Percentiles rank a stretch among this genome's conserved stretches.
Conservation (phyloP, 1,140 invertebrate genomes). For the Zaprionus capensis region DNA sequence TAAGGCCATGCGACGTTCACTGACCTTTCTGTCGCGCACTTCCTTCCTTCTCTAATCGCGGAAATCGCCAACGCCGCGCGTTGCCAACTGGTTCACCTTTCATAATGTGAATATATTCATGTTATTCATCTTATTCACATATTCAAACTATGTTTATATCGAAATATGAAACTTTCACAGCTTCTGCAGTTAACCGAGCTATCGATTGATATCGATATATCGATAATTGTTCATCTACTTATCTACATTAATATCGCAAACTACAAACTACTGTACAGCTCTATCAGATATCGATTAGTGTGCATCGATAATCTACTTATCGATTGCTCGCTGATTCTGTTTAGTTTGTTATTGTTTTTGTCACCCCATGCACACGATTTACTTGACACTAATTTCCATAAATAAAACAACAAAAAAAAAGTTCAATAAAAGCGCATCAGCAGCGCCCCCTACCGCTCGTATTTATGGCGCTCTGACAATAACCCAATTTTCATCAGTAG, state of each 20-base stretch:
- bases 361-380: constrained; percentile 74
- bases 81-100: constrained; percentile 70
- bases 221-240: constrained; percentile 2
- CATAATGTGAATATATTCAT: constrained; percentile 4
- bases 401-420: constrained; percentile 72
- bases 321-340: constrained; percentile 1
- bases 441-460: constrained; percentile 27
- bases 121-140: neutral
- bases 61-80: constrained; percentile 43
- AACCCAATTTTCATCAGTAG: constrained; percentile 78
- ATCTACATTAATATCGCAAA: too few relatives aligned
- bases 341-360: constrained; percentile 13
- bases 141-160: neutral
- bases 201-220: constrained; percentile 52
- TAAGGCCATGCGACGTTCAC: constrained; percentile 66
- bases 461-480: constrained; percentile 67
- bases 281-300: constrained; percentile 22
- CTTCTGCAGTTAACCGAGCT: neutral
- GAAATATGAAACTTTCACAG: neutral
- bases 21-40: constrained; percentile 64
- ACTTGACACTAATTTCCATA: constrained; percentile 83
- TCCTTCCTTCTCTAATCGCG: constrained; percentile 57
- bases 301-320: too few relatives aligned
- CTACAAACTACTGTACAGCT: too few relatives aligned
- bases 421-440: constrained; percentile 62